Conservation (phyloP, 1,140 invertebrate genomes). For the Heliconius hewitsoni region DNA sequence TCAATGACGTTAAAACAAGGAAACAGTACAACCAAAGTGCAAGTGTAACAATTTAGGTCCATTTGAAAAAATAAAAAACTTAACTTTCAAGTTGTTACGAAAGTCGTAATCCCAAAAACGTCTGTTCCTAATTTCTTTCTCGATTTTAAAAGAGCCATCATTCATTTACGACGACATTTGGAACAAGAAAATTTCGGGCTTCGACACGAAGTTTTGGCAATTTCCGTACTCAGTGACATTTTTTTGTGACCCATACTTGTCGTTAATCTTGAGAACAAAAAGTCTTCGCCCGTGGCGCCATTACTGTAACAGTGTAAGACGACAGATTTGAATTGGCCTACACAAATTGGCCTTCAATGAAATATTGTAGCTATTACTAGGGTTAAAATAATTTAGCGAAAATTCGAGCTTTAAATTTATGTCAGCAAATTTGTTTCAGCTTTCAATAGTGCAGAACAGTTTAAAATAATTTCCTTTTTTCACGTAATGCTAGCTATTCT, state of each 20-base stretch:
- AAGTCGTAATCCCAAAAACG: conserved; percentile 75
- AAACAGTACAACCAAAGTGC: conserved; percentile 7
- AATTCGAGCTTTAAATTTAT: conserved; percentile 13
- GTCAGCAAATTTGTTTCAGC: conserved; percentile 9
- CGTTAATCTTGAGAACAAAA: conserved; percentile 78
- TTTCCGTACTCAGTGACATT: conserved; percentile 72
- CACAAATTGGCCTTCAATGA: conserved; percentile 52
- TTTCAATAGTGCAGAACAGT: conserved; percentile 11
- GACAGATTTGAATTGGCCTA: conserved; percentile 68
- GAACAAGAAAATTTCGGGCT: conserved; percentile 76
- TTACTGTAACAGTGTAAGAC: conserved; percentile 66
- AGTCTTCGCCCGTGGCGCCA: conserved; percentile 61
- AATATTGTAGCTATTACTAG: conserved; percentile 43
- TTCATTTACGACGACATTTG: conserved; percentile 78
- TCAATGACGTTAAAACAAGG: background rate
- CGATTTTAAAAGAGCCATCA: conserved; percentile 78
- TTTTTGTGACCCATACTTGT: conserved; percentile 74
- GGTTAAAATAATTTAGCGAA: conserved; percentile 33
- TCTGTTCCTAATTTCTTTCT: conserved; percentile 78
- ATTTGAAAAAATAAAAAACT: conserved; percentile 49
- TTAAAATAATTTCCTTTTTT: conserved; percentile 17
- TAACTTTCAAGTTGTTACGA: conserved; percentile 62
- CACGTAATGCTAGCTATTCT: conserved; percentile 16
- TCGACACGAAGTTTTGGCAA: conserved; percentile 78
- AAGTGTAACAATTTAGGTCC: conserved; percentile 30